Evolutionary conservation across 2,113 vertebrate species (phyloP), one percentile per base, ranked within the genome.

Genomic region (Vidua chalybeata): DNA sequence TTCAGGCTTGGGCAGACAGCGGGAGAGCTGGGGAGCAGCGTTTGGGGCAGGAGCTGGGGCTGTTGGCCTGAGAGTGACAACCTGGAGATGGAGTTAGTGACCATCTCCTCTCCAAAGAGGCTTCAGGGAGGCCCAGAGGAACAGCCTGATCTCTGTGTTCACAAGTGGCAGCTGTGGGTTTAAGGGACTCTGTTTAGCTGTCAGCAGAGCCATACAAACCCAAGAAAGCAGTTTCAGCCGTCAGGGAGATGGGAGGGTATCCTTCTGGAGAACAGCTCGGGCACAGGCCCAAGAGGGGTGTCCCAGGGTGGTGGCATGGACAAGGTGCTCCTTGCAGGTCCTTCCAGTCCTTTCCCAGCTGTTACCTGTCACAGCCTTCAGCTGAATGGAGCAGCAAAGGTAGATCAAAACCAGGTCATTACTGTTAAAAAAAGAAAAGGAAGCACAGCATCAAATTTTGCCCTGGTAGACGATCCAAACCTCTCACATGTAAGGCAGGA

Each of bases 41-140:
- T 33, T 16, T 18, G 37, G 35, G 56, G 39, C 48, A 55, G 26
- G 4, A 35, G 9, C 13, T 55, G 80, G 49, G 49, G 28, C 3
- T 56, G 82, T 43, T 22, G 27, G 37, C 14, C 35, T 28, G 23
- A 13, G 33, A n/a, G 9, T 14, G 48, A 30, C 30, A 80, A 27
- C 8, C 5, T 2, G 24, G n/a, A 45, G 15, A 21, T 24, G 2
- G 33, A 33, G 6, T 5, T 4, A 5, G 30, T n/a, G 31, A 46
- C 46, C 1, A 0, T 7, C 2, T 43, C 21, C 28, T 84, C 64
- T 85, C 31, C 51, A 28, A 4, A 63, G 11, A 48, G 39, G 28
- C 26, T 79, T 79, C 33, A 23, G 5, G 24, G 22, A n/a, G 24
- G 55, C 7, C 13, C 26, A 30, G 41, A 43, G 54, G 80, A 22